Base-by-base conservation (phyloP, 2,113 vertebrate genomes). In the Hyperoodon ampullatus region DNA sequence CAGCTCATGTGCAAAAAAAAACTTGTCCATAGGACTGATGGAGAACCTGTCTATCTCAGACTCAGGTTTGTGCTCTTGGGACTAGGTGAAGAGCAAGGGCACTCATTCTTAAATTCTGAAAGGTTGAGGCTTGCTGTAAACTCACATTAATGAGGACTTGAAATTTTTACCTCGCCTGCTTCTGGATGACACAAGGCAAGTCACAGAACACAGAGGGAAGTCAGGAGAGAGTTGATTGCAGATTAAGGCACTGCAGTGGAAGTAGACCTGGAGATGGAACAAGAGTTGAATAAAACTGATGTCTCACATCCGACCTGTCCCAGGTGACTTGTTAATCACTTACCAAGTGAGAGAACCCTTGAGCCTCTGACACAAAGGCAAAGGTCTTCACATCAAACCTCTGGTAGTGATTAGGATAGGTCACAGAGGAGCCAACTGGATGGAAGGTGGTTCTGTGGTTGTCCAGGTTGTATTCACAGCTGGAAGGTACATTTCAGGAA, bases 361-460 rank as follows among this genome's bases (percentile, higher is more conserved):
- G 96, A 2, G 66, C 94, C 68, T 88, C 96, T 2, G 98, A 97
- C 0, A 98, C 83, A 78, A 99, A 99, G 30, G 98, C 98, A 97
- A 99, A 99, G 16, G 98, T 97, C 97, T 99, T 99, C 80, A 99
- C 98, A 42, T 99, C 98, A 95, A 99, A 98, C 71, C 99, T 98
- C 47, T 98, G 98, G 19, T 98, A 98, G 81, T 99, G 98, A 85
- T 94, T 94, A 0, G 98, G 96, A 39, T 98, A 97, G 61, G 97
- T 95, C 84, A 98, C 87, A 0, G 97, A 93, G 0, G 63, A 94
- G 0, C 92, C 97, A 68, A 98, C 97, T 0, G 98, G 95, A 55
- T 99, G 98, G 74, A 99, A 98, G 28, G 98, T 97, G 0, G 99
- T 99, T 65, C 70, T 97, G 90, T 98, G 98, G 95, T 94, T 98